Evolutionary conservation across 2,888 invertebrate genomes (phyloP).

Genomic region (Microplitis manilae): DNA sequence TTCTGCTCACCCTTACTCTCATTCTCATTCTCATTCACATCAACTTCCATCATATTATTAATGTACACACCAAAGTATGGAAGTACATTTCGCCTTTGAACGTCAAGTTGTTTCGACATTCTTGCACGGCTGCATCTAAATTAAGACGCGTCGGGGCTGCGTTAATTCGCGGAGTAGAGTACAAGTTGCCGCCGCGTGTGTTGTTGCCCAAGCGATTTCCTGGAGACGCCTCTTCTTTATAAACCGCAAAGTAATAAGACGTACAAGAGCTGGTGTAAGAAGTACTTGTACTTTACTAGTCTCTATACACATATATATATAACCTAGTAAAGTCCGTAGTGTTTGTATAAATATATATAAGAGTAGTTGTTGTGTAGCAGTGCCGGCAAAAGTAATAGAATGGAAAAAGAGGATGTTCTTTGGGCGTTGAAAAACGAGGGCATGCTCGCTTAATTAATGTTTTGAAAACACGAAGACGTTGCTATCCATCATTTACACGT

Average conservation of each 20-base stretch:
- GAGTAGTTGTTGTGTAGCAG: neutral
- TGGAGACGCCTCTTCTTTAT: conserved; percentile 33
- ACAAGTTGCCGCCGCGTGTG: conserved; percentile 42
- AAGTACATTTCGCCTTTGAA: neutral
- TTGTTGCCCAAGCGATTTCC: conserved; percentile 40
- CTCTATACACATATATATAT: neutral
- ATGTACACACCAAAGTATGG: neutral
- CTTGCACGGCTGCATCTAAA: conserved; percentile 53
- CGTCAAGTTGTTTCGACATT: conserved; percentile 37
- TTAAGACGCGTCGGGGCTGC: conserved; percentile 60
- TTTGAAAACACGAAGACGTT: conserved; percentile 53
- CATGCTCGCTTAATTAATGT: conserved; percentile 61
- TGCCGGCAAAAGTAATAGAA: conserved; percentile 3
- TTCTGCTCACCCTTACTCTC: too few relatives aligned
- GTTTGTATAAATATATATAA: neutral
- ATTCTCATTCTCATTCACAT: conserved; percentile 4
- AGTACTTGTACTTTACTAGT: conserved; percentile 8
- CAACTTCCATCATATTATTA: neutral
- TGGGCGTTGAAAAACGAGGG: conserved; percentile 53
- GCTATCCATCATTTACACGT: conserved; percentile 55
- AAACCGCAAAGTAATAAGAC: conserved; percentile 21
- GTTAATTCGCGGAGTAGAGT: conserved; percentile 56
- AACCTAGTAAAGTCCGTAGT: neutral
- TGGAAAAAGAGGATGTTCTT: conserved; percentile 45
- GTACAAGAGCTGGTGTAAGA: conserved; percentile 10